phyloP scores from a whole-genome alignment of 2,888 invertebrate genomes.

The Parthenolecanium corni region DNA sequence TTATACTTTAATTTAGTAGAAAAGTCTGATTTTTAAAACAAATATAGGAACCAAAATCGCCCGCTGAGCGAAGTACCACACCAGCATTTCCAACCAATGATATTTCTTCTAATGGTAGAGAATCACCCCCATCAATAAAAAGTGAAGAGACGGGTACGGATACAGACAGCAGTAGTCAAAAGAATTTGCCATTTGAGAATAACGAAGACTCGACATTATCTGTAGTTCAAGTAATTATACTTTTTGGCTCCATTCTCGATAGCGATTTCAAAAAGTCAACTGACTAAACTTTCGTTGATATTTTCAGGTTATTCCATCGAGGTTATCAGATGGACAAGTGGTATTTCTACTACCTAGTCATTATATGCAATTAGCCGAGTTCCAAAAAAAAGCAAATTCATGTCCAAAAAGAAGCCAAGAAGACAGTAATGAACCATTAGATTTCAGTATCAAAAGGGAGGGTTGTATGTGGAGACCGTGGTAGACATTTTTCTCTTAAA shows the following conservation, averaged over 20 bases:
- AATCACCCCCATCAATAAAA: constrained; percentile 3
- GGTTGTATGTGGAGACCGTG: constrained; percentile 36
- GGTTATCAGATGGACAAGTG: constrained; percentile 49
- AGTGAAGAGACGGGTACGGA: constrained; percentile 9
- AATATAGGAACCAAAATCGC: not conserved
- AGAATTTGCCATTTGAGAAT: constrained; percentile 11
- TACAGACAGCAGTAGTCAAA: not conserved
- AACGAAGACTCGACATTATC: constrained; percentile 29
- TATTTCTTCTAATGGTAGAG: constrained; percentile 1
- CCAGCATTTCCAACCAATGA: constrained; percentile 9
- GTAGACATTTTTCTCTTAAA: constrained; percentile 31
- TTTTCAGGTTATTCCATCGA: constrained; percentile 44
- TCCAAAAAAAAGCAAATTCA: constrained; percentile 38
- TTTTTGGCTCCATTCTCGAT: not conserved
- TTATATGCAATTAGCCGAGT: constrained; percentile 46
- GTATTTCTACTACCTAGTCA: constrained; percentile 51
- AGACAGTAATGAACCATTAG: constrained; percentile 34
- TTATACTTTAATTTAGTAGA: too few relatives aligned
- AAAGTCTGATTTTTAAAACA: not conserved
- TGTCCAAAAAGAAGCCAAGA: constrained; percentile 30
- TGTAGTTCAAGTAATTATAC: constrained; percentile 33
- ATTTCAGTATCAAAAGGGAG: constrained; percentile 35
- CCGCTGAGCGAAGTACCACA: constrained; percentile 7
- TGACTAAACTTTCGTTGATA: not conserved
- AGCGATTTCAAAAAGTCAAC: too few relatives aligned